Percentiles rank a stretch among this genome's conserved stretches.
Evolutionary conservation across 2,888 invertebrate genomes (phyloP).

Genomic region (Caenorhabditis angaria): DNA sequence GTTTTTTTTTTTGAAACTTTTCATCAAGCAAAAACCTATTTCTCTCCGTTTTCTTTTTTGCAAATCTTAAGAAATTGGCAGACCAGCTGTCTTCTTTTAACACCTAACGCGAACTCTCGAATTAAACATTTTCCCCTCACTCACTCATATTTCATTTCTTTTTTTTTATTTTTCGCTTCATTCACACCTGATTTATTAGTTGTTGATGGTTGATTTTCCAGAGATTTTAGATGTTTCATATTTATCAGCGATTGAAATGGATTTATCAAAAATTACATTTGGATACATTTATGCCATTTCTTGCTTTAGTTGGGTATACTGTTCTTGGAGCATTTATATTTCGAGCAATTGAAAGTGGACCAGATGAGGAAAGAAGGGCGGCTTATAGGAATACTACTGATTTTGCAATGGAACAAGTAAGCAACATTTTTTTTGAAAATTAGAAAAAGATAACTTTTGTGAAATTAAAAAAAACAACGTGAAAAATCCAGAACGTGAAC

Average conservation of each 20-base stretch:
- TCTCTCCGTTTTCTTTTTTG: not conserved
- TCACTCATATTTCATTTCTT: not conserved
- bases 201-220: not conserved
- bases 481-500: no score
- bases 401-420: conserved; percentile 62
- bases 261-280: conserved; percentile 10
- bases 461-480: no score
- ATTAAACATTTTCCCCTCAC: not conserved
- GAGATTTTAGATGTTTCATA: not conserved
- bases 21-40: no score
- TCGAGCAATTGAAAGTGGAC: conserved; percentile 49
- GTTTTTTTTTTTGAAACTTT: no score
- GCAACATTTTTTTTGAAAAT: not conserved
- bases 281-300: conserved; percentile 4
- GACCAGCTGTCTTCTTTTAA: not conserved
- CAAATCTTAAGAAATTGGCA: no score
- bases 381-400: conserved; percentile 51
- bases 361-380: conserved; percentile 38
- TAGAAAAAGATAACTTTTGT: no score
- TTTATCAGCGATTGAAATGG: conserved; percentile 9
- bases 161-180: not conserved
- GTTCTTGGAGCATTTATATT: conserved; percentile 65
- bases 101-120: conserved; percentile 1
- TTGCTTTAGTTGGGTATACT: conserved; percentile 52
- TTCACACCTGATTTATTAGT: not conserved